Evolutionary conservation across 2,797 vertebrate genomes (phyloP).

Genomic region (Anabas testudineus): DNA sequence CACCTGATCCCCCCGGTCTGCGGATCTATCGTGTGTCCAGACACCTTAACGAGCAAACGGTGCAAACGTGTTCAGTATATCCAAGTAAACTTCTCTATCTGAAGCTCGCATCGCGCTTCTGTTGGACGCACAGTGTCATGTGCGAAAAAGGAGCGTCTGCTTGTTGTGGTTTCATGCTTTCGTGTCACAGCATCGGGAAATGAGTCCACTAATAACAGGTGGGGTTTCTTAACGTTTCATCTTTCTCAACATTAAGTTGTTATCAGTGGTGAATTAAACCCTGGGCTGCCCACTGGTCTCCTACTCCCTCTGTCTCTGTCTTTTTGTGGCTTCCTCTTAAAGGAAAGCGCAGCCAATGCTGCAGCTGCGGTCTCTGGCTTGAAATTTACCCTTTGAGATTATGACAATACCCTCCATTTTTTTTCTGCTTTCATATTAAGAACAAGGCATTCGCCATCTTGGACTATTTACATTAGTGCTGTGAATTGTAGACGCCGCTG

Average conservation of each 20-base stretch:
- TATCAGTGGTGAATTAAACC: conserved; percentile 5
- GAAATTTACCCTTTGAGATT: conserved; percentile 92
- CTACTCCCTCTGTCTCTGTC: conserved; percentile 52
- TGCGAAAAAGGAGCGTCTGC: conserved; percentile 12
- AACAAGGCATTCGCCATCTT: conserved; percentile 94
- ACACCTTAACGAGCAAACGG: background rate
- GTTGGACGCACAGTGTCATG: background rate
- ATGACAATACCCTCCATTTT: conserved; percentile 96
- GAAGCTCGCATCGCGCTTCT: background rate
- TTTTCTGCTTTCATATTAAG: conserved; percentile 89
- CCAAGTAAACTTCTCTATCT: background rate
- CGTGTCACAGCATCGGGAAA: conserved; percentile 13
- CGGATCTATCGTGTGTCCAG: background rate
- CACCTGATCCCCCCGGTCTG: conserved; percentile 30
- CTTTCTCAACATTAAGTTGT: background rate
- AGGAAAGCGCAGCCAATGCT: conserved; percentile 65
- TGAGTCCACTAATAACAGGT: conserved; percentile 7
- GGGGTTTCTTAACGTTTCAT: conserved; percentile 9
- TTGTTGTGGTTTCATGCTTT: conserved; percentile 20
- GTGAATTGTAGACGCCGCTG: conserved; percentile 4
- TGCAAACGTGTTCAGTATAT: background rate
- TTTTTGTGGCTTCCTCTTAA: conserved; percentile 80
- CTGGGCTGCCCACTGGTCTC: conserved; percentile 15
- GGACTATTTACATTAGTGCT: conserved; percentile 82
- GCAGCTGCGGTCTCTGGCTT: conserved; percentile 85